These are phyloP conservation scores for Phaethon lepturus DNA, from an alignment of 2,113 vertebrate genomes.

Conservation along the genomic window DNA sequence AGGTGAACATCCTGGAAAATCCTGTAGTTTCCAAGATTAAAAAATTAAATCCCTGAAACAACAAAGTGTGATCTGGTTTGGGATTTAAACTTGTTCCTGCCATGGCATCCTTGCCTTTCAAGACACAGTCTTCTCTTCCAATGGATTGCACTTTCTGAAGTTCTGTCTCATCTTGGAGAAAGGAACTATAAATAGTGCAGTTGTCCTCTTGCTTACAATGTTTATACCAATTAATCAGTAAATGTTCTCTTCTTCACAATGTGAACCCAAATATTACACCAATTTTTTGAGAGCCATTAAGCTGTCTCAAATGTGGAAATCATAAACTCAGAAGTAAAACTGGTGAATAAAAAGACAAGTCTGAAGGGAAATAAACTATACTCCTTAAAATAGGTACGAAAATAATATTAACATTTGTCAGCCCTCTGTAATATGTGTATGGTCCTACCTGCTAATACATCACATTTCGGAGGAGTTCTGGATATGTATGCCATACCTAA, in stretches of 20 bases:
- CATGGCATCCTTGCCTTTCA: neutral
- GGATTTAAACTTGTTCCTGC: neutral
- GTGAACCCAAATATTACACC: neutral
- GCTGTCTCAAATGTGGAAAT: neutral
- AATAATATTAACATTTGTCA: neutral
- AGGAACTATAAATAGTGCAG: neutral
- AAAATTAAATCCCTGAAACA: slow-evolving; percentile 27
- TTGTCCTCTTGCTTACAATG: neutral
- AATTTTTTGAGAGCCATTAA: neutral
- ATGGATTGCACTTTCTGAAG: neutral
- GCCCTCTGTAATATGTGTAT: neutral
- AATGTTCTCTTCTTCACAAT: neutral
- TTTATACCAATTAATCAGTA: neutral
- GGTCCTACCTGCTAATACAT: neutral
- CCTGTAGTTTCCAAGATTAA: slow-evolving; percentile 58
- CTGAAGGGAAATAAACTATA: neutral
- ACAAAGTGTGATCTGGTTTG: slow-evolving; percentile 22
- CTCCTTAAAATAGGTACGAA: neutral
- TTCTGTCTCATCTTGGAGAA: neutral
- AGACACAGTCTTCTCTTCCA: neutral
- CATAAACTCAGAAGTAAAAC: neutral
- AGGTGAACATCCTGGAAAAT: slow-evolving; percentile 31
- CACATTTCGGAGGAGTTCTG: neutral
- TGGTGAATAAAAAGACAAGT: neutral
- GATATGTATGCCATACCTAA: neutral